These are phyloP conservation scores for Clistopyga incitator DNA, from an alignment of 2,888 invertebrate genomes.

Conservation along the genomic window DNA sequence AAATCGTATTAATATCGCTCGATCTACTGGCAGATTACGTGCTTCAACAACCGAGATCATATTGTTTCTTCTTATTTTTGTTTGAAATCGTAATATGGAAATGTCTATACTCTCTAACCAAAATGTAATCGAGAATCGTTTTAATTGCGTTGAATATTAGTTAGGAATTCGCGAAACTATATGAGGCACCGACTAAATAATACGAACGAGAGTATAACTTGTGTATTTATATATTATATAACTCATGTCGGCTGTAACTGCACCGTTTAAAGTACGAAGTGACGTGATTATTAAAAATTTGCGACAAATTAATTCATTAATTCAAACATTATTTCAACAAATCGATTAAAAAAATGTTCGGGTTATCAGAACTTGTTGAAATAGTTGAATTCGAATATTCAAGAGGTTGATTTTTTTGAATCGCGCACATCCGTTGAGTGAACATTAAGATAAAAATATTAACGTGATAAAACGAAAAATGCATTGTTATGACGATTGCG, in stretches of 20 bases:
- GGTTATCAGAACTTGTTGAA: neutral
- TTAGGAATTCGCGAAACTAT: conserved; percentile 11
- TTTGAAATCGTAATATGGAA: neutral
- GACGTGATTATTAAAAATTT: neutral
- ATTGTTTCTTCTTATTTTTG: neutral
- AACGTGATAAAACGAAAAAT: conserved; percentile 3
- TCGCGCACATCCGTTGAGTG: neutral
- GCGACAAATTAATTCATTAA: neutral
- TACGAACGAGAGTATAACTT: neutral
- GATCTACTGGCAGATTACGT: conserved; percentile 31
- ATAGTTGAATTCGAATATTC: neutral
- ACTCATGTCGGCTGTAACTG: neutral
- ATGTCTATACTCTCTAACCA: neutral
- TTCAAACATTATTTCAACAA: neutral
- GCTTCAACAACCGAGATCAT: conserved; percentile 24
- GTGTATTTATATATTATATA: no score
- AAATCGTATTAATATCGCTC: conserved; percentile 28
- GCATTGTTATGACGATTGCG: conserved; percentile 11
- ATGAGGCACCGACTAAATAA: neutral
- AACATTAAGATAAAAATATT: neutral
- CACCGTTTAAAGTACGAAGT: neutral
- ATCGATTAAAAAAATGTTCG: neutral
- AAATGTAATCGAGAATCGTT: neutral
- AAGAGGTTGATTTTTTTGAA: no score
- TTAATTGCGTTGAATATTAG: neutral